Evolutionary conservation across 2,888 invertebrate species (phyloP).

Genomic region (Lasius platythorax): DNA sequence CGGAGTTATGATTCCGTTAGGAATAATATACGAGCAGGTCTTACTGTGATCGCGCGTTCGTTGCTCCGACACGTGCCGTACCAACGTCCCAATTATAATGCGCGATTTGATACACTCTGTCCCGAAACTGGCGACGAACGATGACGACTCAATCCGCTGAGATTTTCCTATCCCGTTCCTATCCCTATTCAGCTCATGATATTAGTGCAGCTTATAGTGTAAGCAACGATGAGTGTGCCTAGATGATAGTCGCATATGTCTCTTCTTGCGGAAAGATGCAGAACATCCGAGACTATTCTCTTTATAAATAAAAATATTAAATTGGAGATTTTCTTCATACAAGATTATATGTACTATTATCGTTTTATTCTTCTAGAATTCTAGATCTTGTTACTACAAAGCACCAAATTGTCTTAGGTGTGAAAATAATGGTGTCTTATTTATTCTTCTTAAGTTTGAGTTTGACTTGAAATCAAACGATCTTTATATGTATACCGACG

Average conservation of each 20-base stretch:
- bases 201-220: not conserved
- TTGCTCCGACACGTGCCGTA: constrained; percentile 76
- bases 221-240: constrained; percentile 17
- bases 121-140: constrained; percentile 60
- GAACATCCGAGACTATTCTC: not conserved
- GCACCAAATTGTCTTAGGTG: not conserved
- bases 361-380: not conserved
- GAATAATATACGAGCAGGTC: constrained; percentile 85
- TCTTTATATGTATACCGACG: not conserved
- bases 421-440: not conserved
- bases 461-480: constrained; percentile 35
- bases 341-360: not conserved
- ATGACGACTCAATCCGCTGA: constrained; percentile 78
- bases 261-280: constrained; percentile 6
- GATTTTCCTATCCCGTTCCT: constrained; percentile 58
- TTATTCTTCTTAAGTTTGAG: constrained; percentile 27
- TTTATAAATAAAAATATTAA: not conserved
- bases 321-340: not conserved
- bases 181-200: not conserved
- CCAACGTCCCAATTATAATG: constrained; percentile 81
- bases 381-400: not conserved
- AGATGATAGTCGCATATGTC: constrained; percentile 26
- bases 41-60: constrained; percentile 79
- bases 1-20: constrained; percentile 83
- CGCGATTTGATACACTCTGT: constrained; percentile 82